Base-by-base conservation (phyloP, 2,113 vertebrate genomes). In the Dasyornis broadbenti region DNA sequence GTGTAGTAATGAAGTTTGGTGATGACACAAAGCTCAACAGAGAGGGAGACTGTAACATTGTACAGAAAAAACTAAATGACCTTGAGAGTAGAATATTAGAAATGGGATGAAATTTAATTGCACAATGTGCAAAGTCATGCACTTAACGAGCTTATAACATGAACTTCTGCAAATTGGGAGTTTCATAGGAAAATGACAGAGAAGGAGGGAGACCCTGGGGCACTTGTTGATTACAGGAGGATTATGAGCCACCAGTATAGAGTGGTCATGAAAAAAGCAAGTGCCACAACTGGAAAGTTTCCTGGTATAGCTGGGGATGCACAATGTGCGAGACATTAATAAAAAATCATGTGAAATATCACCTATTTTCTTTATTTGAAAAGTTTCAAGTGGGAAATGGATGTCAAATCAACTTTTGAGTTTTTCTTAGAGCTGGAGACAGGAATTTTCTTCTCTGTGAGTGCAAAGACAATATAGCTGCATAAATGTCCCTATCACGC, bases 141-240 rank as follows among this genome's bases (percentile, higher is more conserved):
- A 71, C 89, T 92, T 93, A 95, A 96, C 3, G 37, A 96, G 95
- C 69, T 94, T 89, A 18, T 75, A 92, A 77, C 82, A 56, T 44
- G 94, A 97, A 95, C 89, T 95, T 77, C 68, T 95, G 86, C 94
- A 94, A 94, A 93, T 75, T 95, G 95, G 91, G 92, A 96, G 64
- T 89, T 93, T 86, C 88, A 78, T 44, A 89, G 82, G 52, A 78
- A 93, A 95, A 71, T 75, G 80, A 52, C 72, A 92, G 79, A 65
- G 85, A 60, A 86, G n/a, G 39, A 71, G 27, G 40, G 31, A 84
- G 76, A 86, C 64, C 54, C 45, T 26, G 33, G 57, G 82, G 94
- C 72, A 64, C 72, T 45, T 63, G 47, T 39, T 83, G 94, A 47
- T 78, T 94, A 54, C 52, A 78, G 72, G 33, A 86, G 20, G 47